A percentile compares a stretch with the other conserved stretches of the same genome.
These are phyloP conservation scores for Corbicula japonica DNA, from an alignment of 2,888 invertebrate genomes.

Conservation along the genomic window DNA sequence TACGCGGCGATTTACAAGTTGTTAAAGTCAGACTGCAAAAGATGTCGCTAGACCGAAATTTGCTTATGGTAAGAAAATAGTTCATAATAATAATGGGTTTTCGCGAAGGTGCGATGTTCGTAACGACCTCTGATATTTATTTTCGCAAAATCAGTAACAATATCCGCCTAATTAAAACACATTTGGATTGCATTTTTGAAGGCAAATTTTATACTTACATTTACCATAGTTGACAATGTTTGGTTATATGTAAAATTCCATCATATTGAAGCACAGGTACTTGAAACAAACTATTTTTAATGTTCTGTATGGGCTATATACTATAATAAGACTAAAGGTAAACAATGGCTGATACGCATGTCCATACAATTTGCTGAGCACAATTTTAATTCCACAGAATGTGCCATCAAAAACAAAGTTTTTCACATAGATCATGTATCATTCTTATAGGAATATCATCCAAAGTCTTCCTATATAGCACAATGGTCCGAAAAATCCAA, in stretches of 20 bases:
- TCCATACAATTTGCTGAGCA: too few species aligned
- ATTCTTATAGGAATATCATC: too few species aligned
- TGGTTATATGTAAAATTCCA: neutral
- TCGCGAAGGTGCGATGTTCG: neutral
- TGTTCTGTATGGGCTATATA: too few species aligned
- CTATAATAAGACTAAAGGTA: too few species aligned
- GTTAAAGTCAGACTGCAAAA: slow-evolving; percentile 22
- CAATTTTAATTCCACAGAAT: too few species aligned
- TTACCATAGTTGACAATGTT: neutral
- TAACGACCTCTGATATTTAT: neutral
- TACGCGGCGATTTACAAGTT: neutral
- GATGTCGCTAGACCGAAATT: slow-evolving; percentile 26
- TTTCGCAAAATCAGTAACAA: neutral
- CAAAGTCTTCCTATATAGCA: too few species aligned
- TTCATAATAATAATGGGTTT: neutral
- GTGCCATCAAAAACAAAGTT: too few species aligned
- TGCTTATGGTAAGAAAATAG: slow-evolving; percentile 29
- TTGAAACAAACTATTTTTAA: too few species aligned
- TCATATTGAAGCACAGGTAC: too few species aligned
- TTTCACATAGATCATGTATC: too few species aligned
- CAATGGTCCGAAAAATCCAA: too few species aligned
- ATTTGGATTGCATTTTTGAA: neutral
- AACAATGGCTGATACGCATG: too few species aligned
- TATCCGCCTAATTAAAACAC: neutral
- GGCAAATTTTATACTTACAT: neutral